Evolutionary conservation across 2,797 vertebrate species (phyloP).

Genomic region (Gallinago nigripennis): DNA sequence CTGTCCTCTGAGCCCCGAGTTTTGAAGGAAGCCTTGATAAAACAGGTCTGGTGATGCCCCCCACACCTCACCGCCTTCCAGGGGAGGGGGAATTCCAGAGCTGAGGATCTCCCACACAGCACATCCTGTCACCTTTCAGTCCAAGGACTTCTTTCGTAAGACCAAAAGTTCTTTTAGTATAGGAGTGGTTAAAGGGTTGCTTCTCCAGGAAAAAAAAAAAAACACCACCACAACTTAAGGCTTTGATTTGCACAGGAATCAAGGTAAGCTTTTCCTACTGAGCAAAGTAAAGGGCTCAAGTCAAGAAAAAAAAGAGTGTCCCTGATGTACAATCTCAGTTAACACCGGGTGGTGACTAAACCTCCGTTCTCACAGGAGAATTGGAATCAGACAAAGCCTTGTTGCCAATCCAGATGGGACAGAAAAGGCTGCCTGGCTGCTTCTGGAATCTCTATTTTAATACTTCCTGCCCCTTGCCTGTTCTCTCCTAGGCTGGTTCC

Average conservation of each 20-base stretch:
- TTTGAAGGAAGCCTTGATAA: not conserved
- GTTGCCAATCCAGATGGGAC: not conserved
- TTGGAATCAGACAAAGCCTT: not conserved
- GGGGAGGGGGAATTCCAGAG: not conserved
- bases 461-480: not conserved
- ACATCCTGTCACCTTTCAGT: not conserved
- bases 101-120: not conserved
- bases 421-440: not conserved
- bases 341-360: fast-evolving
- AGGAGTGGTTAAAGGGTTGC: not conserved
- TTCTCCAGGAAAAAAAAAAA: not conserved
- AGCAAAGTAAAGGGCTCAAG: not conserved
- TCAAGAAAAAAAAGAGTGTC: not conserved
- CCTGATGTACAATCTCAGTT: fast-evolving
- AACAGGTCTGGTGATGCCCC: not conserved
- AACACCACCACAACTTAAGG: fast-evolving
- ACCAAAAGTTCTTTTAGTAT: not conserved
- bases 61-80: not conserved
- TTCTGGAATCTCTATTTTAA: not conserved
- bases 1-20: not conserved
- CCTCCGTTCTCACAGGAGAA: not conserved
- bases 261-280: not conserved
- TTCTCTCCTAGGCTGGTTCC: not conserved
- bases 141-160: not conserved
- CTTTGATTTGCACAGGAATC: not conserved